Percentiles rank a stretch among this genome's conserved stretches.
Conservation (phyloP, 2,797 vertebrate genomes). For the Pantherophis alleghaniensis region DNA sequence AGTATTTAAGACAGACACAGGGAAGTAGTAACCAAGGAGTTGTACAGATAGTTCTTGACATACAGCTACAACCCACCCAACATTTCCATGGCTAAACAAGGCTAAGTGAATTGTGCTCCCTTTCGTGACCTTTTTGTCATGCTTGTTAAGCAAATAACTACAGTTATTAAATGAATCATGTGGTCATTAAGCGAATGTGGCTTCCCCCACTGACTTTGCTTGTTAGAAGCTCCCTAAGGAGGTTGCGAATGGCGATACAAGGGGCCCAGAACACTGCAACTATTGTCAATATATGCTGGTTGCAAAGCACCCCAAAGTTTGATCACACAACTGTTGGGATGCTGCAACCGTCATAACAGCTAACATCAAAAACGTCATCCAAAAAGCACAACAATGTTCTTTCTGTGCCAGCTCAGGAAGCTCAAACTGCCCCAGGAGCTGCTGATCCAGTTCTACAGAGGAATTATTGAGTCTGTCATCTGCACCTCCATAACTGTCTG, state of each 20-base stretch:
- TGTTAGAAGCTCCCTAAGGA: neutral
- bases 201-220: neutral
- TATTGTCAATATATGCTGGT: neutral
- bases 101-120: neutral
- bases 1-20: neutral
- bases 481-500: no score
- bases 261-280: neutral
- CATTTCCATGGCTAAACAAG: neutral
- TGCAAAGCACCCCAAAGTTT: neutral
- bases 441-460: no score
- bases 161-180: neutral
- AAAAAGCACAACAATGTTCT: no score
- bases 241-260: neutral
- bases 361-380: no score
- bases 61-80: neutral
- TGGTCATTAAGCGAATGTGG: neutral
- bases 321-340: neutral
- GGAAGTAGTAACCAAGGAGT: neutral
- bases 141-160: neutral
- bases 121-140: neutral
- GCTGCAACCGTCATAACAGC: neutral
- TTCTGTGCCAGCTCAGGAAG: no score
- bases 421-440: no score
- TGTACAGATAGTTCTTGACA: neutral
- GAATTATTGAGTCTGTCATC: no score